Evolutionary conservation across 2,888 invertebrate species (phyloP), one percentile per base, ranked within the genome.

Genomic region (Athalia circularis): DNA sequence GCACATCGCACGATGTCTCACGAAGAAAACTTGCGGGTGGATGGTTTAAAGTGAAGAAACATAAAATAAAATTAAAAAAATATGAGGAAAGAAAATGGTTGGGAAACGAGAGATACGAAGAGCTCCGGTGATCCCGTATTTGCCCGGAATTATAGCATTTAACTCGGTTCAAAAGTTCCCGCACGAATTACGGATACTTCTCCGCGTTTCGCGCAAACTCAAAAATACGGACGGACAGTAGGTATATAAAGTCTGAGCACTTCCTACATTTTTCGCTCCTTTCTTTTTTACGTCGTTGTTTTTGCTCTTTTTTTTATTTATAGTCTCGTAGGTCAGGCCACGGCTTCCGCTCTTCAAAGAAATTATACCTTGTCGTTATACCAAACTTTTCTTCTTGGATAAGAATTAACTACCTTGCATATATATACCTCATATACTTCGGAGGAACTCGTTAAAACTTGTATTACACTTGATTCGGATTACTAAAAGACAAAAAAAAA

Each of bases 361-460:
- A 67, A 67, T 67, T 67, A 67, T 45, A 67, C 50, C 67, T 15
- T 13, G 65, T 50, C 50, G 48, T 67, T 67, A n/a, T n/a, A 67
- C 50, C 50, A 4, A 50, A 47, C 15, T 67, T 67, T 50, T 67
- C 47, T 67, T 43, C 52, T 29, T 2, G 62, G 76, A 64, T 80
- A 79, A 80, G 79, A 82, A 82, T 45, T 29, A 29, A 29, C 29
- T 29, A 29, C 29, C 29, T 29, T 29, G 29, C 29, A 29, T 29
- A 29, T n/a, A n/a, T 29, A 29, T 29, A 29, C 29, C 29, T 29
- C 2, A 29, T 29, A 29, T 29, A 29, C 29, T 2, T 65, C 80
- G 79, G 82, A 80, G 80, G 81, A 86, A 86, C 85, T 86, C 85
- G 83, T 86, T 86, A 85, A 84, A 86, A 86, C 82, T 86, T 84